Conservation (phyloP, 2,113 vertebrate genomes). For the Calyptommatus sinebrachiatus region DNA sequence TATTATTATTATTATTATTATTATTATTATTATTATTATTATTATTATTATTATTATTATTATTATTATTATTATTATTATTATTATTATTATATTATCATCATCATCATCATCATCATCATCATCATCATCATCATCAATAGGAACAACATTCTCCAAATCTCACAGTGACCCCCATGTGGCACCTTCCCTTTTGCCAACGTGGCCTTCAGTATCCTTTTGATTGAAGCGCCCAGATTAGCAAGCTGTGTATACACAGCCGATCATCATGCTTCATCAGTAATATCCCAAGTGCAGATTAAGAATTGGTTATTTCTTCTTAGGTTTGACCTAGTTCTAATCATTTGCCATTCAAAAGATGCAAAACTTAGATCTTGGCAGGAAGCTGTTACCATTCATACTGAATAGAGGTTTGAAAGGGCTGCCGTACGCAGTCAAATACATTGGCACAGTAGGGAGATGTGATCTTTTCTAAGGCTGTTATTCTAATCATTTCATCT, state of each 20-base stretch:
- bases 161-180: background rate
- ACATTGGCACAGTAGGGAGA: conserved; percentile 64
- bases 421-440: conserved; percentile 25
- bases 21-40: no score
- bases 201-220: background rate
- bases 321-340: conserved; percentile 56
- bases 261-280: background rate
- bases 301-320: conserved; percentile 50
- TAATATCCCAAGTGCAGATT: conserved; percentile 28
- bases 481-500: conserved; percentile 70
- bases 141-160: background rate
- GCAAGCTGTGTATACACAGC: background rate
- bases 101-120: no score
- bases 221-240: background rate
- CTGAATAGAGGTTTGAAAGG: conserved; percentile 51
- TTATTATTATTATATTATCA: no score
- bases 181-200: background rate
- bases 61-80: no score
- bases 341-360: conserved; percentile 55
- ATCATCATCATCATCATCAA: background rate
- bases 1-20: no score
- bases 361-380: conserved; percentile 46
- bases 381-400: conserved; percentile 46
- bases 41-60: no score
- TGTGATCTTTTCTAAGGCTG: conserved; percentile 66